Evolutionary conservation across 2,797 vertebrate species (phyloP), one percentile per base, ranked within the genome.

Genomic region (Clarias pachynema): DNA sequence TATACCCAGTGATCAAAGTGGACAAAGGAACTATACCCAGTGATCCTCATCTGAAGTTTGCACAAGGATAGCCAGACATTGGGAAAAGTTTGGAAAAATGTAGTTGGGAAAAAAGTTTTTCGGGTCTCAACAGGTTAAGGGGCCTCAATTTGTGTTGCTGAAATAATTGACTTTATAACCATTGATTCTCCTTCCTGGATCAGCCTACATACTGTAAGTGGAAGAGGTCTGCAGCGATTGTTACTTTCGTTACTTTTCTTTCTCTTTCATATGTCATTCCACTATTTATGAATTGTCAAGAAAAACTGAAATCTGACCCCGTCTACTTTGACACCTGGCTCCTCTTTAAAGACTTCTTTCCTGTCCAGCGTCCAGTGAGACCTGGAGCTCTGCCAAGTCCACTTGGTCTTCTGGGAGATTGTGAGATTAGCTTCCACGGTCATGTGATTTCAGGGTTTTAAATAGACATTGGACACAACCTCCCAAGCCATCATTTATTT

Each of bases 391-490:
- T 40, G 87, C 91, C 92, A 91, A 85, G 15, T 57, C 56, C 16
- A 49, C 85, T 79, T 40, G 57, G 86, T 91, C 86, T 85, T 90
- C 89, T 86, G 72, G 86, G 90, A 81, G 85, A 89, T 81, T 49
- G 9, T 20, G 44, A 84, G 88, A 91, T 92, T 88, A 90, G 85
- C 89, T 89, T 89, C 89, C 87, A 90, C 86, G 65, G 86, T 85
- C 77, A 66, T 89, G 88, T 90, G 90, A 89, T 91, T 89, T 90
- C 86, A 75, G 84, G 26, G 83, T 86, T 93, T 91, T 90, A 91
- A 92, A 91, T 90, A 91, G 89, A 84, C 31, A 80, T 66, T 81
- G 65, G 63, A 84, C 29, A 26, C 59, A 85, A 24, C 40, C 34
- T 70, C 20, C 7, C 14, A 59, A 44, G 65, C 6, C 0, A 7